Evolutionary conservation across 2,113 vertebrate species (phyloP).

Genomic region (Xerus inauris): DNA sequence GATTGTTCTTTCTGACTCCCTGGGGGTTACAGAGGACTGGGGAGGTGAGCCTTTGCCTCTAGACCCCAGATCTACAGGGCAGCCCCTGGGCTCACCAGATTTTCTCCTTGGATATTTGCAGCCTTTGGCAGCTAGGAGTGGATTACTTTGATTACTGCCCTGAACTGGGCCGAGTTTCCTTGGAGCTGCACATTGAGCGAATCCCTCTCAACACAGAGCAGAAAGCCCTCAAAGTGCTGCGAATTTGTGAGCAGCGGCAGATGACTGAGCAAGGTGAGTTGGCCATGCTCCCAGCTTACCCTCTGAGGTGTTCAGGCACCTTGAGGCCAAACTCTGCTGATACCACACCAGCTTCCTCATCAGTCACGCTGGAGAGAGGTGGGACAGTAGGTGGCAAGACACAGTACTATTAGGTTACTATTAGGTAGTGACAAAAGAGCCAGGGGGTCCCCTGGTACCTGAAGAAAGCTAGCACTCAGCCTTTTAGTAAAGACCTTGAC

Average conservation of each 20-base stretch:
- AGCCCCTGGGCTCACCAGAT: background rate
- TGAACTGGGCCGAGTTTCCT: conserved; percentile 92
- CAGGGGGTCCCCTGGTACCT: background rate
- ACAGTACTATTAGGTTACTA: no score
- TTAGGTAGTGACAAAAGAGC: background rate
- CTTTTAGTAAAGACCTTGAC: background rate
- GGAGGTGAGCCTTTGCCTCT: background rate
- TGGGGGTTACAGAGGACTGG: rapidly evolving
- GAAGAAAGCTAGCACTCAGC: rapidly evolving
- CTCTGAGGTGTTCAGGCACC: background rate
- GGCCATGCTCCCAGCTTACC: background rate
- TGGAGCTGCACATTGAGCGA: conserved; percentile 96
- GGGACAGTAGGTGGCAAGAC: background rate
- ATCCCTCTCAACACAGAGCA: conserved; percentile 94
- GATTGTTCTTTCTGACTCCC: background rate
- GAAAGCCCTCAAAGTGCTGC: conserved; percentile 96
- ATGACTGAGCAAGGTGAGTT: conserved; percentile 96
- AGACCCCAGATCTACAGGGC: no score
- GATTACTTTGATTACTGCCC: conserved; percentile 98
- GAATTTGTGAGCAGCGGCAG: conserved; percentile 96
- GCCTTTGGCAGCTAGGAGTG: conserved; percentile 97
- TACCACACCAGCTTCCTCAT: background rate
- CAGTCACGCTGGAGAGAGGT: no score
- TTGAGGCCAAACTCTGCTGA: no score
- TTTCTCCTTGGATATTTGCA: conserved; percentile 69